A percentile compares a stretch with the other conserved stretches of the same genome.
phyloP scores from a whole-genome alignment of 2,113 vertebrate species.

The Ciconia boyciana region DNA sequence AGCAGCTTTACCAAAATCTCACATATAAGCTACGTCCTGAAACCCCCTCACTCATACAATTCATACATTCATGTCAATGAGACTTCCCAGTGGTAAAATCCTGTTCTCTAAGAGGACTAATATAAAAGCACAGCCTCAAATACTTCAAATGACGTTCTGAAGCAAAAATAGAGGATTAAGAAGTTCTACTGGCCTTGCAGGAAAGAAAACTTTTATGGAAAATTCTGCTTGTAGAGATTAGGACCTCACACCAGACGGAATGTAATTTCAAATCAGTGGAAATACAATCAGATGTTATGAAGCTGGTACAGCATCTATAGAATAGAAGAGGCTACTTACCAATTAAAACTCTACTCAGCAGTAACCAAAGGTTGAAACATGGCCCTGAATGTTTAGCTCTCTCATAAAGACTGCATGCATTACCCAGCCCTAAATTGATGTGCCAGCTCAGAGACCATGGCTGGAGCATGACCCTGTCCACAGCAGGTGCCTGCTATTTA shows the following conservation, averaged over 20 bases:
- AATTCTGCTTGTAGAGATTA: not conserved
- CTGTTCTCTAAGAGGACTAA: not conserved
- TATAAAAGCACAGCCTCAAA: not conserved
- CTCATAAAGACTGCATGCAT: not conserved
- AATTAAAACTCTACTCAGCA: not conserved
- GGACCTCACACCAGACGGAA: not conserved
- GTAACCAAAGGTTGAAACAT: not conserved
- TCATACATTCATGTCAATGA: not conserved
- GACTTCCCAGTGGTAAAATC: not conserved
- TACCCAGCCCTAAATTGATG: not conserved
- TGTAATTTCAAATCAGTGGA: not conserved
- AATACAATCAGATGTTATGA: not conserved
- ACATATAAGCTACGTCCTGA: not conserved
- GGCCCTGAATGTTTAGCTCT: not conserved
- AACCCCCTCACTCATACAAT: not conserved
- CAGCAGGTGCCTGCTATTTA: not conserved
- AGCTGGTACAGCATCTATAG: not conserved
- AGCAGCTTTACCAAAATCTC: not conserved
- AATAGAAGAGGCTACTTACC: not conserved
- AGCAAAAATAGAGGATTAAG: not conserved
- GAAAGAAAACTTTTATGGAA: not conserved
- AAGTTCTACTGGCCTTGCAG: not conserved
- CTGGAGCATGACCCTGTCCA: not conserved
- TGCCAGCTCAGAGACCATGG: not conserved
- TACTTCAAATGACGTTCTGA: not conserved